A percentile compares a stretch with the other conserved stretches of the same genome.
These are phyloP conservation scores for Megaleporinus macrocephalus DNA, from an alignment of 2,113 vertebrate species.

Conservation along the genomic window DNA sequence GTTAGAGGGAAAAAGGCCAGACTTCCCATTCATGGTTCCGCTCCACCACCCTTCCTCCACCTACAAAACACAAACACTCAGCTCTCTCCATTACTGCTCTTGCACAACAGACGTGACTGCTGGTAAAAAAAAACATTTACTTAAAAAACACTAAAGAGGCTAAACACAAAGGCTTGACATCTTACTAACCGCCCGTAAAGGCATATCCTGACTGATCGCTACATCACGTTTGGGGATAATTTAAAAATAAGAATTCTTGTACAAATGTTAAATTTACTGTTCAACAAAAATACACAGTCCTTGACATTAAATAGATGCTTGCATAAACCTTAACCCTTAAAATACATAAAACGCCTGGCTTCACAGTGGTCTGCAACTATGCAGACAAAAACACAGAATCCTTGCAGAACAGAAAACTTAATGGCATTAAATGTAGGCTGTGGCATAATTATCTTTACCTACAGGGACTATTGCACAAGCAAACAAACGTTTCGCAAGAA, in stretches of 20 bases:
- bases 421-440: no score
- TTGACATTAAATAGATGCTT: no score
- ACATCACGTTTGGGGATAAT: no score
- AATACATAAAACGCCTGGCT: no score
- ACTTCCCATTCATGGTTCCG: slow-evolving; percentile 83
- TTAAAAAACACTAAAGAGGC: not conserved
- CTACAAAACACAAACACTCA: slow-evolving; percentile 65
- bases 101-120: not conserved
- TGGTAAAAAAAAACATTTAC: not conserved
- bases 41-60: slow-evolving; percentile 99
- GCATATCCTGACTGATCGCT: no score
- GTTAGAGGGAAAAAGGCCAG: slow-evolving; percentile 92
- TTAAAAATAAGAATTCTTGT: no score
- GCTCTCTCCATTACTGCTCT: not conserved
- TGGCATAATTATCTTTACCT: not conserved
- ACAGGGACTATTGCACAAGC: not conserved
- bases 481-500: not conserved
- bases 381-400: not conserved
- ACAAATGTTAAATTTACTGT: no score
- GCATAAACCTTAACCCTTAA: no score
- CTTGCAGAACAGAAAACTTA: no score
- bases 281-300: no score
- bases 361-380: not conserved
- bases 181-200: no score
- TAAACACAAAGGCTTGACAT: no score